phyloP scores from a whole-genome alignment of 2,797 vertebrate genomes.

The Onychomys torridus region DNA sequence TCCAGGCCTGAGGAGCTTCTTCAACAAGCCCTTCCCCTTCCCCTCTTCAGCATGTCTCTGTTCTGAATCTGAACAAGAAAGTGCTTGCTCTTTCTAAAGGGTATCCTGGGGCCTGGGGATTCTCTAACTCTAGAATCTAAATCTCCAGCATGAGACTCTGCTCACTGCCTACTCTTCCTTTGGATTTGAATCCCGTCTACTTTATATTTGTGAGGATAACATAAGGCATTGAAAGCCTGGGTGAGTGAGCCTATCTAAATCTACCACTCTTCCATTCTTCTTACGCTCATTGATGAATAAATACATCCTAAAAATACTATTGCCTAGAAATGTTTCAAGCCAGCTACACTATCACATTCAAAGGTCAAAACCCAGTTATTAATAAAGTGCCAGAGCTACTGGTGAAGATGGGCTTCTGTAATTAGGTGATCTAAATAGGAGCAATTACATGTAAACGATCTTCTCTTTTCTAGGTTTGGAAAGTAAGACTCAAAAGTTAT shows the following conservation, averaged over 20 bases:
- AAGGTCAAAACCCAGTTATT: background rate
- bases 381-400: background rate
- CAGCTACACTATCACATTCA: background rate
- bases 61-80: background rate
- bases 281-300: background rate
- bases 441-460: slow-evolving; percentile 16
- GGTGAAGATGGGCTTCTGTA: background rate
- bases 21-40: background rate
- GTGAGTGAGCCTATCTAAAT: background rate
- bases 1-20: background rate
- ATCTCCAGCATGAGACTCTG: background rate
- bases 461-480: slow-evolving; percentile 19
- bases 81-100: background rate
- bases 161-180: background rate
- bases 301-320: background rate
- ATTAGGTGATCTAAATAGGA: background rate
- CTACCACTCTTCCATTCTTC: background rate
- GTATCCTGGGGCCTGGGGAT: rapidly evolving
- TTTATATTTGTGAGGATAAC: background rate
- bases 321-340: background rate
- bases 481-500: background rate
- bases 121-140: background rate
- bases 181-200: background rate
- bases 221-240: background rate
- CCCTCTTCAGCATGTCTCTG: background rate